Evolutionary conservation across 2,888 invertebrate species (phyloP).

Genomic region (Patella pellucida): DNA sequence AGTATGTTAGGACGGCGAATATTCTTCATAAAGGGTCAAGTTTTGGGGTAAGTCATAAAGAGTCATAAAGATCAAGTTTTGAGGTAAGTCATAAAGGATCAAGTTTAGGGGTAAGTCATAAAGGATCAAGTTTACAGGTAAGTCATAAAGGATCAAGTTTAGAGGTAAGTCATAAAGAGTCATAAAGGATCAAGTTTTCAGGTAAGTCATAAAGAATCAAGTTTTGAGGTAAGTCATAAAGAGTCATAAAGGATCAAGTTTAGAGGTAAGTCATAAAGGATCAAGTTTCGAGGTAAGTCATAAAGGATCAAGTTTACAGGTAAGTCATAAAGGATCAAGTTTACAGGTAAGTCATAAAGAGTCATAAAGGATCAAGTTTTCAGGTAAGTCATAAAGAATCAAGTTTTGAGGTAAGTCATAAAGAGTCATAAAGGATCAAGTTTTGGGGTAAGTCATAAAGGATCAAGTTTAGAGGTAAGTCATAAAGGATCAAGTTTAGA

Average conservation of each 20-base stretch:
- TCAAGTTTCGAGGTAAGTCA: too few relatives aligned
- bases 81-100: conserved; percentile 45
- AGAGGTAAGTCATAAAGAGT: conserved; percentile 12
- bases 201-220: too few relatives aligned
- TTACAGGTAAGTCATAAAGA: conserved; percentile 52
- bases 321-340: conserved; percentile 53
- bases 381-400: conserved; percentile 48
- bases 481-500: too few relatives aligned
- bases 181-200: too few relatives aligned
- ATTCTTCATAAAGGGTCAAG: conserved; percentile 58
- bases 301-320: too few relatives aligned
- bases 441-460: too few relatives aligned
- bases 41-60: conserved; percentile 53
- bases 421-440: too few relatives aligned
- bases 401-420: too few relatives aligned
- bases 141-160: neutral
- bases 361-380: conserved; percentile 55
- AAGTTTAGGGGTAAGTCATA: neutral
- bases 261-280: too few relatives aligned
- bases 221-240: neutral
- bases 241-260: neutral
- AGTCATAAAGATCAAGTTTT: conserved; percentile 53
- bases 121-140: neutral
- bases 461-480: too few relatives aligned
- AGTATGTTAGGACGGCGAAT: conserved; percentile 45